These are phyloP conservation scores for Mesocricetus auratus DNA, from an alignment of 2,113 vertebrate genomes.

Conservation along the genomic window DNA sequence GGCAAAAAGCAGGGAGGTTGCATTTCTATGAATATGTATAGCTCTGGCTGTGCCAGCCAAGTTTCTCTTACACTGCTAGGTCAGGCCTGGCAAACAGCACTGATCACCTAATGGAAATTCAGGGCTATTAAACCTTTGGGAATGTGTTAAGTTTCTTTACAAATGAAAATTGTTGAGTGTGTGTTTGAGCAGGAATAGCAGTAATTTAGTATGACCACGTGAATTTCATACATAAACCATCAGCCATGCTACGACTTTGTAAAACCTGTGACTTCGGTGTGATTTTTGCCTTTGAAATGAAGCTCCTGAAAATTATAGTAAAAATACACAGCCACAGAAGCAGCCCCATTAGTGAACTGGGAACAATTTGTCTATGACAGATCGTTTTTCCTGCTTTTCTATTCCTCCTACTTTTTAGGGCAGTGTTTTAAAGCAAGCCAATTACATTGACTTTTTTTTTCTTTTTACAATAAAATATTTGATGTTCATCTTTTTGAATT, in stretches of 20 bases:
- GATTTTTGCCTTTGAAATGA: conserved; percentile 10
- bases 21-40: conserved; percentile 1
- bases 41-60: neutral
- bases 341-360: neutral
- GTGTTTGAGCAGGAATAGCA: conserved; percentile 27
- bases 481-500: conserved; percentile 68
- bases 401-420: neutral
- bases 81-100: neutral
- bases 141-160: conserved; percentile 49
- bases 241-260: neutral
- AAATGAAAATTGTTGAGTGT: neutral
- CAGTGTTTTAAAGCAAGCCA: neutral
- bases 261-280: conserved; percentile 28
- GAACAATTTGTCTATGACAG: neutral
- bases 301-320: conserved; percentile 24
- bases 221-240: conserved; percentile 26
- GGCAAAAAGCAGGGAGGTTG: neutral
- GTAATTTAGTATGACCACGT: neutral
- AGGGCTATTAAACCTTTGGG: neutral
- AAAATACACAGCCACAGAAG: conserved; percentile 20
- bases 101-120: neutral
- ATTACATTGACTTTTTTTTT: conserved; percentile 41
- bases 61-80: neutral
- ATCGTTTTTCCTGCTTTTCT: conserved; percentile 17
- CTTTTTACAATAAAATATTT: conserved; percentile 61